phyloP scores from a whole-genome alignment of 2,888 invertebrate species.

The Ornithoptera priamus region DNA sequence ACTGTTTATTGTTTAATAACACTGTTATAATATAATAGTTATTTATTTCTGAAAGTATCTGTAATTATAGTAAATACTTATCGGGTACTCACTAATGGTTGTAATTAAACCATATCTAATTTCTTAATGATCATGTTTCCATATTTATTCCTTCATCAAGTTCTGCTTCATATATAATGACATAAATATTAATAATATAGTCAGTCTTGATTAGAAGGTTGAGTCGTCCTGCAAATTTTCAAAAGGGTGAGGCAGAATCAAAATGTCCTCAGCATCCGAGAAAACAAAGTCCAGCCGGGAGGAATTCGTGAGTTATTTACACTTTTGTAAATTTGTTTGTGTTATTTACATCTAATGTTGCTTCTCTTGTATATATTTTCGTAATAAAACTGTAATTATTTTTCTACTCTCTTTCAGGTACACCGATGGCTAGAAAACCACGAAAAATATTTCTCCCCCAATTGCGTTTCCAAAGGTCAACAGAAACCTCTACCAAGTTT shows the following conservation, averaged over 20 bases:
- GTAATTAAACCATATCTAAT: not conserved
- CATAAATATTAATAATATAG: not conserved
- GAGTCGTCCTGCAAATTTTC: not conserved
- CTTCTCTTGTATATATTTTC: not conserved
- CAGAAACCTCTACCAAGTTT: not conserved
- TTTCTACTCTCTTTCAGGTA: not conserved
- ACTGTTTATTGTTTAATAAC: no score
- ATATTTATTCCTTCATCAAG: not conserved
- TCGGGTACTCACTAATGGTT: no score
- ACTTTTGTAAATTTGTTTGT: not conserved
- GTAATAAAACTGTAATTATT: not conserved
- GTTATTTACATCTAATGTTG: not conserved
- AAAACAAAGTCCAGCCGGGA: not conserved
- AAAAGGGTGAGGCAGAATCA: not conserved
- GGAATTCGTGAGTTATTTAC: not conserved
- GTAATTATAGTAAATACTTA: no score
- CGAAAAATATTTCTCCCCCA: not conserved
- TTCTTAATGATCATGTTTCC: not conserved
- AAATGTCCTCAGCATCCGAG: not conserved
- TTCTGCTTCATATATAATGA: not conserved
- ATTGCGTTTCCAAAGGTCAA: not conserved
- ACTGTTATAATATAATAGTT: no score
- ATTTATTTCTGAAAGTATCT: no score
- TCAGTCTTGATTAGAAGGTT: not conserved
- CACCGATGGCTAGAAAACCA: not conserved